Percentiles rank a stretch among this genome's conserved stretches.
phyloP scores from a whole-genome alignment of 2,888 invertebrate genomes.

The Tinea pellionella region DNA sequence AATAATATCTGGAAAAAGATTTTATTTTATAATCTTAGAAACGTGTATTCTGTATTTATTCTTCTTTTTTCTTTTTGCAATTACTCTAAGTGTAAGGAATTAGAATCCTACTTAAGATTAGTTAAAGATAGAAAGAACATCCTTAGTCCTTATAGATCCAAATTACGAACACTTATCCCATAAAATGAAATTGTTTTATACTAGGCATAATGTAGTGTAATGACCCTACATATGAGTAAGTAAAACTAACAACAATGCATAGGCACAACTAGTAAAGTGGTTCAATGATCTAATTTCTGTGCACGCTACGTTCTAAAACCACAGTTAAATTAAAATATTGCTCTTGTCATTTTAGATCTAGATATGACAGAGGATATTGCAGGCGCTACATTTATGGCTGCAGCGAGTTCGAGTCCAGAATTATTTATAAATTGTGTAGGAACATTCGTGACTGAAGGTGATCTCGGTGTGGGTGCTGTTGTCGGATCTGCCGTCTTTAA shows the following conservation, averaged over 20 bases:
- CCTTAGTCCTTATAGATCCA: background rate
- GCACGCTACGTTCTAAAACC: background rate
- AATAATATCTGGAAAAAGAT: too few relatives aligned
- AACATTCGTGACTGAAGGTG: slow-evolving; percentile 81
- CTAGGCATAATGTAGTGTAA: background rate
- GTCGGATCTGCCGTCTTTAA: slow-evolving; percentile 85
- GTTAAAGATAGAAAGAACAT: too few relatives aligned
- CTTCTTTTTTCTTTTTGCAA: too few relatives aligned
- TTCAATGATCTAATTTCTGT: background rate
- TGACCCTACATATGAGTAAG: background rate
- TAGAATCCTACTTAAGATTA: too few relatives aligned
- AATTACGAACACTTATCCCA: background rate
- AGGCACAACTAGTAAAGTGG: background rate
- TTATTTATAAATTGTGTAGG: slow-evolving; percentile 87
- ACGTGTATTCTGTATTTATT: too few relatives aligned
- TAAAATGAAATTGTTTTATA: background rate
- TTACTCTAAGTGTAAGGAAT: too few relatives aligned
- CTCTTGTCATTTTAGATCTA: slow-evolving; percentile 48
- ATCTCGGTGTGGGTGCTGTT: slow-evolving; percentile 81
- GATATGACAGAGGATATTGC: slow-evolving; percentile 82
- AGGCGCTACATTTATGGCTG: slow-evolving; percentile 92
- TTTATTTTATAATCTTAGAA: too few relatives aligned
- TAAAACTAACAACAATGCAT: background rate
- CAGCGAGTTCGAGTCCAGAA: slow-evolving; percentile 89
- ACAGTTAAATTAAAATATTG: background rate